phyloP scores from a whole-genome alignment of 1,140 invertebrate genomes.

The Spodoptera frugiperda region DNA sequence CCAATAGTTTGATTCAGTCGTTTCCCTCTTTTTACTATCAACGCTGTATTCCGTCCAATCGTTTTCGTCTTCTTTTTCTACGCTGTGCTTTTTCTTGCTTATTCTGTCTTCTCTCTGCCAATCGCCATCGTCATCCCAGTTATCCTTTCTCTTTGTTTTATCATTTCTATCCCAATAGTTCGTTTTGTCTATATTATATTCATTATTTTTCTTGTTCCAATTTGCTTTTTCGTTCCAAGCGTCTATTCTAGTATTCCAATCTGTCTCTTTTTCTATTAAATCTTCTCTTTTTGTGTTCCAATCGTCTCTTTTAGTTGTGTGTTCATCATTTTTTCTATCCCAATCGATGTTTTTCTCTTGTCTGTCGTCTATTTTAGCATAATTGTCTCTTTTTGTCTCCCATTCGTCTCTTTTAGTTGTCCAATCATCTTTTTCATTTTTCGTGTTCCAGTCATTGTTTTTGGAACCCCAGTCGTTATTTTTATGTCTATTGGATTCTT shows the following conservation, averaged over 20 bases:
- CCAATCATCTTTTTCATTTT: conserved; percentile 10
- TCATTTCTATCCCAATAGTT: background rate
- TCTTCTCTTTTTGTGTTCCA: no score
- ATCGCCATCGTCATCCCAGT: background rate
- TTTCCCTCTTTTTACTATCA: no score
- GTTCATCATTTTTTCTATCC: background rate
- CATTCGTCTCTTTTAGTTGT: background rate
- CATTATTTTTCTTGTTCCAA: conserved; percentile 15
- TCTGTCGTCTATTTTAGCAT: background rate
- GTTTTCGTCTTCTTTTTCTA: background rate
- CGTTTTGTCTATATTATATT: background rate
- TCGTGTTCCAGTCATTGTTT: no score
- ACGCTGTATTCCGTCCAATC: background rate
- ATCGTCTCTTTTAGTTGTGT: background rate
- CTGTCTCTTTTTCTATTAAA: background rate
- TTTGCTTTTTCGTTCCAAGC: background rate
- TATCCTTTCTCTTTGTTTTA: background rate
- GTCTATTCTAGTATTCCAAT: background rate
- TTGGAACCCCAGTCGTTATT: no score
- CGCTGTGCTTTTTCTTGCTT: background rate
- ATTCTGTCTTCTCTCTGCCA: background rate
- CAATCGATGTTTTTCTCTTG: background rate
- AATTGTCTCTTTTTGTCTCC: background rate
- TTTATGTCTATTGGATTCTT: no score
- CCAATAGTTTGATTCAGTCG: no score